These are phyloP conservation scores for Aeoliscus strigatus DNA, from an alignment of 2,797 vertebrate genomes.

Conservation along the genomic window DNA sequence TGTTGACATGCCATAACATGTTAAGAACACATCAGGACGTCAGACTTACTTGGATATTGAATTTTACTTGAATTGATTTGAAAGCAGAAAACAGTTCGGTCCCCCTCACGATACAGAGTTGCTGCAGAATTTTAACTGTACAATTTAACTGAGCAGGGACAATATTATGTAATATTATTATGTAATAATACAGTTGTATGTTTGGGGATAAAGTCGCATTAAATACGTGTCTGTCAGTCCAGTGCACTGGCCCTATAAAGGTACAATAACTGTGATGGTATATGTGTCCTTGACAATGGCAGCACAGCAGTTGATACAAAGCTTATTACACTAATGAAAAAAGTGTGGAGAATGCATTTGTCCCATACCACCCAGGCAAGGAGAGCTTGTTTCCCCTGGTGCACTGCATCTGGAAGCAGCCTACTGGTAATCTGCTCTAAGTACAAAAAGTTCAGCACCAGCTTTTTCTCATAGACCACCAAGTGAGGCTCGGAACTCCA, in stretches of 20 bases:
- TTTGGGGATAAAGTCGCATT: neutral
- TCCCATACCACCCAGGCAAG: conserved; percentile 71
- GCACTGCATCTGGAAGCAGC: conserved; percentile 73
- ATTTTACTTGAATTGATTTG: too few relatives aligned
- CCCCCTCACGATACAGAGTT: neutral
- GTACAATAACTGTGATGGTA: conserved; percentile 37
- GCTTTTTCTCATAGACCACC: conserved; percentile 77
- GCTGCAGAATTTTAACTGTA: conserved; percentile 1
- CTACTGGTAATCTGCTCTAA: conserved; percentile 72
- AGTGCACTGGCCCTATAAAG: too few relatives aligned
- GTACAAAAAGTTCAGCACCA: conserved; percentile 73
- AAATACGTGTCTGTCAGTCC: conserved; percentile 6
- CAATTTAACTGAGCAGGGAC: conserved; percentile 2
- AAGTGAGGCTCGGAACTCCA: conserved; percentile 52
- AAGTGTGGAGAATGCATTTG: conserved; percentile 70
- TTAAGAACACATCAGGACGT: too few relatives aligned
- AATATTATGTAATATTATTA: too few relatives aligned
- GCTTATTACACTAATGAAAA: conserved; percentile 75
- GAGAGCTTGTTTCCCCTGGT: conserved; percentile 48
- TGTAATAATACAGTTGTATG: too few relatives aligned
- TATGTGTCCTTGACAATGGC: conserved; percentile 63
- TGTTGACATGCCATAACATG: too few relatives aligned
- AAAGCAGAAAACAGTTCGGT: too few relatives aligned
- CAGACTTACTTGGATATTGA: too few relatives aligned
- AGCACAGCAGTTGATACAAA: conserved; percentile 65